Conservation (phyloP, 2,113 vertebrate genomes). For the Sialia sialis region DNA sequence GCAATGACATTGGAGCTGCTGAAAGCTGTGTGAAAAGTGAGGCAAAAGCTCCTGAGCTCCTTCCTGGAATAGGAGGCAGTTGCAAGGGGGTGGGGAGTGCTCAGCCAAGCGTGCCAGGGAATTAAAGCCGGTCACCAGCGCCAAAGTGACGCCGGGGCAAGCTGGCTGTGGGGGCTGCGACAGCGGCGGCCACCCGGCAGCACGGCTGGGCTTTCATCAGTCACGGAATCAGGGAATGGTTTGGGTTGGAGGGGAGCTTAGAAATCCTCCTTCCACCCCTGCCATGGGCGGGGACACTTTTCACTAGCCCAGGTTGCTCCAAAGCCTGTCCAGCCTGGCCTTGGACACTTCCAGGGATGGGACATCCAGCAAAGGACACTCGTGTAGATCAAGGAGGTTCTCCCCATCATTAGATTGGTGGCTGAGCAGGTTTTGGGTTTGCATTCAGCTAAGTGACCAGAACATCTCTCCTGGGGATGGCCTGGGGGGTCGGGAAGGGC, state of each 20-base stretch:
- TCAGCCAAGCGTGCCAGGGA: slow-evolving; percentile 26
- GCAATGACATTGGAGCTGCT: slow-evolving; percentile 75
- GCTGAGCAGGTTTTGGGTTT: background rate
- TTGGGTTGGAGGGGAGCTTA: background rate
- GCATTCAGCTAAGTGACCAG: accelerated
- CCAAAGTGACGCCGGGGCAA: background rate
- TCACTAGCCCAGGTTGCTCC: background rate
- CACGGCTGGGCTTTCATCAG: background rate
- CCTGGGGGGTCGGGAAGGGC: background rate
- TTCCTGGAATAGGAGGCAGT: slow-evolving; percentile 51
- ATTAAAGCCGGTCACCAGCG: background rate
- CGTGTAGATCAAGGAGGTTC: accelerated
- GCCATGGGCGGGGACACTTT: background rate
- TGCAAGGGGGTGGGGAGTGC: slow-evolving; percentile 51
- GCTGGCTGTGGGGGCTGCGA: background rate
- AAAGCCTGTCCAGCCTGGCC: background rate
- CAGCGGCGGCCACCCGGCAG: background rate
- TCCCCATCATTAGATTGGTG: accelerated
- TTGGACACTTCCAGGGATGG: background rate
- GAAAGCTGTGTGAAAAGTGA: slow-evolving; percentile 62
- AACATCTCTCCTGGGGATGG: background rate
- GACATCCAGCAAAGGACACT: background rate
- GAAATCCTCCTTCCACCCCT: background rate
- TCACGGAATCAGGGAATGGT: accelerated
- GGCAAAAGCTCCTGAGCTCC: slow-evolving; percentile 54